A percentile compares a stretch with the other conserved stretches of the same genome.
These are phyloP conservation scores for Anabacerthia variegaticeps DNA, from an alignment of 2,797 vertebrate genomes.

Conservation along the genomic window DNA sequence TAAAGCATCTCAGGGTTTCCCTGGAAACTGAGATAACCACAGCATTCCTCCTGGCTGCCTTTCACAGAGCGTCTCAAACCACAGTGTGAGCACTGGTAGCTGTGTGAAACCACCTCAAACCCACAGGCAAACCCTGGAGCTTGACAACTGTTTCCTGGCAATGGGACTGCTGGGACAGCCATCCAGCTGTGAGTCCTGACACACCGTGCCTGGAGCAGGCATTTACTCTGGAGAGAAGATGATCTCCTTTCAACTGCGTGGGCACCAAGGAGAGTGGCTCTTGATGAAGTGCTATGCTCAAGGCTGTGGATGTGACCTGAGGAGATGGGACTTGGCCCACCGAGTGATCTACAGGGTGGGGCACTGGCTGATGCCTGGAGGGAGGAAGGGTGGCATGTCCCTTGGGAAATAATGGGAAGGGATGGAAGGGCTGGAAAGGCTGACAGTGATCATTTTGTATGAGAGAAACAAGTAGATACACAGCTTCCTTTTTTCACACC, in stretches of 20 bases:
- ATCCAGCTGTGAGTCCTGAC: not conserved
- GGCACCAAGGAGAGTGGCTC: not conserved
- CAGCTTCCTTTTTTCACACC: not conserved
- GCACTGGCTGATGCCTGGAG: not conserved
- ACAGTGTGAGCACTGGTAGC: not conserved
- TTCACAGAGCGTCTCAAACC: not conserved
- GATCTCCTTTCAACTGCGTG: not conserved
- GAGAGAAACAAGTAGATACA: not conserved
- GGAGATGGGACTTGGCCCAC: not conserved
- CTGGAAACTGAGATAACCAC: not conserved
- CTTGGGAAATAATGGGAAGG: not conserved
- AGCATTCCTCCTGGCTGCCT: not conserved
- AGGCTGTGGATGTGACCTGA: not conserved
- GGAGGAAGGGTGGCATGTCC: not conserved
- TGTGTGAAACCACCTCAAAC: not conserved
- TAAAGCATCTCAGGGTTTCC: fast-evolving
- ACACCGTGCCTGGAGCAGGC: not conserved
- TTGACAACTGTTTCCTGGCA: not conserved
- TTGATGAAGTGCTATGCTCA: not conserved
- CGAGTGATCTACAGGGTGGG: fast-evolving
- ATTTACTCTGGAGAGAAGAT: not conserved
- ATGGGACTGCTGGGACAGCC: not conserved
- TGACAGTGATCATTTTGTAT: not conserved
- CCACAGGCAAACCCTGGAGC: not conserved
- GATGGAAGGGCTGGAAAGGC: not conserved